Conservation (phyloP, 2,797 vertebrate genomes). For the Telmatherina bonti region DNA sequence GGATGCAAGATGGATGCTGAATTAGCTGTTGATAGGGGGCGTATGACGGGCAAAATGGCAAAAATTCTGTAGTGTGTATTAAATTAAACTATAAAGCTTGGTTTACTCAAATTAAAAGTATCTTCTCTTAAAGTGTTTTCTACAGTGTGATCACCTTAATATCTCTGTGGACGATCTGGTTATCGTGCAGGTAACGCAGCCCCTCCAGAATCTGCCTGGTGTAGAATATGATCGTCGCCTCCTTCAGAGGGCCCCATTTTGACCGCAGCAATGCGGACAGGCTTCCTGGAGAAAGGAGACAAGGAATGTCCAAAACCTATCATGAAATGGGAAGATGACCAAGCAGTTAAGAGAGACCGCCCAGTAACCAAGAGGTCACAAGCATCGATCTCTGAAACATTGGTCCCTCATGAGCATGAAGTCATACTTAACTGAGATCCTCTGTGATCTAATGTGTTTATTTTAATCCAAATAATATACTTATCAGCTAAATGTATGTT, state of each 20-base stretch:
- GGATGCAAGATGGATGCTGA: no score
- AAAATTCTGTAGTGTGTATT: no score
- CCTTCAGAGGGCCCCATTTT: constrained; percentile 98
- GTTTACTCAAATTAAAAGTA: no score
- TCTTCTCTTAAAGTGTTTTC: no score
- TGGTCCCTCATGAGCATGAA: neutral
- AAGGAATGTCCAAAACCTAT: constrained; percentile 58
- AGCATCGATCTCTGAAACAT: constrained; percentile 26
- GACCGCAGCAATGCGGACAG: constrained; percentile 95
- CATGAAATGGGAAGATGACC: constrained; percentile 58
- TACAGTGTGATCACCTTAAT: constrained; percentile 89
- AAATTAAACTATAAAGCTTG: no score
- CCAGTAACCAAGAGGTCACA: constrained; percentile 34
- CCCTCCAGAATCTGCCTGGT: constrained; percentile 98
- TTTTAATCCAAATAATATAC: neutral
- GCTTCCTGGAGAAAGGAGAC: constrained; percentile 86
- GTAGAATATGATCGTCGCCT: constrained; percentile 98
- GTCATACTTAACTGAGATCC: neutral
- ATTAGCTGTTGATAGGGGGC: no score
- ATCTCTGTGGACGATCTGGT: constrained; percentile 98
- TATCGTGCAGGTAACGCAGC: constrained; percentile 96
- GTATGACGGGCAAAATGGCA: no score
- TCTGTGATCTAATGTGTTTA: neutral
- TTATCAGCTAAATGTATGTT: neutral
- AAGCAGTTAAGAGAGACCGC: constrained; percentile 53